Conservation (phyloP, 2,113 vertebrate genomes). For the Odontophorus gujanensis region DNA sequence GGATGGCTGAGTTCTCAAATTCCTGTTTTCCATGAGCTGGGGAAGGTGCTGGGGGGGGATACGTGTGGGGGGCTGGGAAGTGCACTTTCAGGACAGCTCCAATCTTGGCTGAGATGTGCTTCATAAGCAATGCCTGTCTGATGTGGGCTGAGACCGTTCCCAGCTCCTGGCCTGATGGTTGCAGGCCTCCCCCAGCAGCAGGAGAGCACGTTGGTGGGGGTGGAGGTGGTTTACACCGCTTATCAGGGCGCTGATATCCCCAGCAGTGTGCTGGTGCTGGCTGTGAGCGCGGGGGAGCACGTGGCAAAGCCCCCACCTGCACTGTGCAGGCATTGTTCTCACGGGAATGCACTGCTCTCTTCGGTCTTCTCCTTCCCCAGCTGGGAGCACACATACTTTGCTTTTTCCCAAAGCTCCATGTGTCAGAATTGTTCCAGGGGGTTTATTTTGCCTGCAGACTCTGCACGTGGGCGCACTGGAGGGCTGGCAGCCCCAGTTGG, state of each 20-base stretch:
- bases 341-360: neutral
- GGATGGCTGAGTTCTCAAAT: neutral
- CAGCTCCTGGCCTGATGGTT: neutral
- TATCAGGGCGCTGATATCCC: neutral
- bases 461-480: neutral
- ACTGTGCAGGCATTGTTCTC: neutral
- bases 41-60: neutral
- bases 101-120: accelerated
- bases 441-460: accelerated
- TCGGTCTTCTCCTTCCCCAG: accelerated
- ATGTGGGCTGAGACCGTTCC: neutral
- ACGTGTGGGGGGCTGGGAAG: accelerated
- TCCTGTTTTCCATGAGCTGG: neutral
- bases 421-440: neutral
- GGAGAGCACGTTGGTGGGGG: neutral
- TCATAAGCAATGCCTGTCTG: neutral
- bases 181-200: neutral
- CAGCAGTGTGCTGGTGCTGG: neutral
- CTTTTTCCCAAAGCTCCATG: neutral
- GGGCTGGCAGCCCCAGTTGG: accelerated
- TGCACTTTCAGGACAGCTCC: neutral
- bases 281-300: neutral
- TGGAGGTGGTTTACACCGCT: neutral
- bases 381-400: neutral
- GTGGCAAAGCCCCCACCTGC: neutral